Conservation (phyloP, 2,888 invertebrate genomes). For the Platypus cylindrus region DNA sequence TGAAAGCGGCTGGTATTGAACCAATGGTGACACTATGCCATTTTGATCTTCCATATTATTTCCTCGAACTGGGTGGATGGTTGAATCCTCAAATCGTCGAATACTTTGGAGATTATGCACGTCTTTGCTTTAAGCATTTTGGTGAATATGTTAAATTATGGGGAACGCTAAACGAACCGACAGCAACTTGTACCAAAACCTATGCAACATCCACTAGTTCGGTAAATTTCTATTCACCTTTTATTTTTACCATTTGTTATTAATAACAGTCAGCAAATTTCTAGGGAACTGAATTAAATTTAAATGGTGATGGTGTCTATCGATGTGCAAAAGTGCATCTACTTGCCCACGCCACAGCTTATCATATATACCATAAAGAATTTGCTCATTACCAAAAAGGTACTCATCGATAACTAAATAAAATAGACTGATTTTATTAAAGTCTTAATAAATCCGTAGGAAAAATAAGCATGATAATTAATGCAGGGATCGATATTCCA, state of each 20-base stretch:
- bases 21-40: constrained; percentile 43
- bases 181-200: constrained; percentile 10
- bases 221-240: too few relatives aligned
- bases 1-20: constrained; percentile 39
- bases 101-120: constrained; percentile 14
- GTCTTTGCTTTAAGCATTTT: constrained; percentile 10
- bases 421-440: too few relatives aligned
- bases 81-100: constrained; percentile 13
- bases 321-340: constrained; percentile 39
- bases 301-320: constrained; percentile 34
- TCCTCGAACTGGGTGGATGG: constrained; percentile 26
- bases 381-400: constrained; percentile 27
- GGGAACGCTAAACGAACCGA: constrained; percentile 15
- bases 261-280: too few relatives aligned
- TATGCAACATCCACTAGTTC: too few relatives aligned
- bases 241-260: too few relatives aligned
- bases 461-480: too few relatives aligned
- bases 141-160: constrained; percentile 14
- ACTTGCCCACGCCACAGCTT: constrained; percentile 36
- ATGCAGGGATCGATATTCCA: too few relatives aligned
- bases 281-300: constrained; percentile 10
- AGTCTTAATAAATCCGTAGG: too few relatives aligned
- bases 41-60: constrained; percentile 42
- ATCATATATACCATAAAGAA: constrained; percentile 32
- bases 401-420: too few relatives aligned